These are phyloP conservation scores for Sebastes melanostomus DNA, from an alignment of 2,797 vertebrate genomes.

Conservation along the genomic window DNA sequence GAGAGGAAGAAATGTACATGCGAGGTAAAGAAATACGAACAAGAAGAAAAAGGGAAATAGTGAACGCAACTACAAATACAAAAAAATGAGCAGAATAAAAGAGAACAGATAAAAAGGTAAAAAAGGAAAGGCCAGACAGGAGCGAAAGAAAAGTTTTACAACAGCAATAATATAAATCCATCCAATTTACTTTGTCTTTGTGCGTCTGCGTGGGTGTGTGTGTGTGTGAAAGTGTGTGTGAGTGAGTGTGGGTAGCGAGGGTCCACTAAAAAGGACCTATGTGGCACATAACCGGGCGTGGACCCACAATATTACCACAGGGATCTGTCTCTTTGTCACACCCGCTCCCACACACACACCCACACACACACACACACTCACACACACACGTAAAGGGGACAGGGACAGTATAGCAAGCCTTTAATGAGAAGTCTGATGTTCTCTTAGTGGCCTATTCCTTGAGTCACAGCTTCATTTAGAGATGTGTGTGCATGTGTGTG, in stretches of 20 bases:
- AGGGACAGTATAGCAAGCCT: slow-evolving; percentile 77
- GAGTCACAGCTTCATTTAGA: slow-evolving; percentile 71
- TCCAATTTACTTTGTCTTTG: slow-evolving; percentile 63
- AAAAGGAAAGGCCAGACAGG: background rate
- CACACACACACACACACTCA: background rate
- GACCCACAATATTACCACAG: slow-evolving; percentile 56
- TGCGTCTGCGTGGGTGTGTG: slow-evolving; percentile 27
- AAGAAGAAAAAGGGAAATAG: background rate
- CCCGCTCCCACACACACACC: slow-evolving; percentile 45
- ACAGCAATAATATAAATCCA: slow-evolving; percentile 70
- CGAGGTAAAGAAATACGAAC: background rate
- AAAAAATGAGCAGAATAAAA: slow-evolving; percentile 1
- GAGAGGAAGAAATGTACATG: background rate
- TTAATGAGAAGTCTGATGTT: slow-evolving; percentile 81
- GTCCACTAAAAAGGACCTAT: slow-evolving; percentile 67
- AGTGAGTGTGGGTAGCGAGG: slow-evolving; percentile 26
- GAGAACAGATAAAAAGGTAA: slow-evolving; percentile 6
- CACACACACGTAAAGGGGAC: slow-evolving; percentile 18
- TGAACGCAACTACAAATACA: background rate
- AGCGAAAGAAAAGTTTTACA: slow-evolving; percentile 62
- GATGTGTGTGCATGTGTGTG: background rate
- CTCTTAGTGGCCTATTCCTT: slow-evolving; percentile 65
- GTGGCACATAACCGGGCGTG: slow-evolving; percentile 70
- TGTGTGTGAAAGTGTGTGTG: slow-evolving; percentile 27
- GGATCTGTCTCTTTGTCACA: slow-evolving; percentile 35